Evolutionary conservation across 2,888 invertebrate species (phyloP), one percentile per base, ranked within the genome.

Genomic region (Pharmacophagus antenor): DNA sequence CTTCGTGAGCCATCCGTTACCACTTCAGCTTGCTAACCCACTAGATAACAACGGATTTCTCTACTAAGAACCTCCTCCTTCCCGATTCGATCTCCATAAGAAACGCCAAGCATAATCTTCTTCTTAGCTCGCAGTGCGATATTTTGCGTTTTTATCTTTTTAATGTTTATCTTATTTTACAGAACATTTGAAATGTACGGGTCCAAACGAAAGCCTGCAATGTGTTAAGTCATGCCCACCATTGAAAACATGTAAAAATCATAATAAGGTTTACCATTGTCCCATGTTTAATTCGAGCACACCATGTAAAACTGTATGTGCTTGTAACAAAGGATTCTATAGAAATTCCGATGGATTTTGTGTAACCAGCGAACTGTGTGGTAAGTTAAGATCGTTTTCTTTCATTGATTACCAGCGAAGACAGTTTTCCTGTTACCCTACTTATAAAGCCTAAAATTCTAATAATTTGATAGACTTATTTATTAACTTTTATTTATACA

Each of bases 141-240:
- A n/a, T n/a, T n/a, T n/a, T n/a, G n/a, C n/a, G n/a, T 31, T 31
- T 42, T n/a, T 42, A 17, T 17, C 10, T 10, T 8, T 18, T 18
- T 44, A 44, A 2, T 1, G 18, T 47, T 17, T 21, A 18, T 27
- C 18, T 8, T 18, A 27, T 15, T 17, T 27, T 37, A n/a, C 21
- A 59, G 59, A 7, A 17, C 22, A 12, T 17, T 23, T 27, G 5
- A 60, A 55, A 12, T 60, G 59, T 31, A 15, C 44, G 5, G 22
- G 44, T 12, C 50, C 44, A 2, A 50, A 60, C 37, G 50, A 60
- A 44, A 60, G 55, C 44, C 15, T 50, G 6, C 27, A 44, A 42
- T 59, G 59, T 18, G 27, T 55, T 5, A 55, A 31, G 23, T 8
- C 54, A 12, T 60, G 60, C 21, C 55, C 55, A 10, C 60, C 60